Evolutionary conservation across 2,797 vertebrate genomes (phyloP).

Genomic region (Tapirus indicus): DNA sequence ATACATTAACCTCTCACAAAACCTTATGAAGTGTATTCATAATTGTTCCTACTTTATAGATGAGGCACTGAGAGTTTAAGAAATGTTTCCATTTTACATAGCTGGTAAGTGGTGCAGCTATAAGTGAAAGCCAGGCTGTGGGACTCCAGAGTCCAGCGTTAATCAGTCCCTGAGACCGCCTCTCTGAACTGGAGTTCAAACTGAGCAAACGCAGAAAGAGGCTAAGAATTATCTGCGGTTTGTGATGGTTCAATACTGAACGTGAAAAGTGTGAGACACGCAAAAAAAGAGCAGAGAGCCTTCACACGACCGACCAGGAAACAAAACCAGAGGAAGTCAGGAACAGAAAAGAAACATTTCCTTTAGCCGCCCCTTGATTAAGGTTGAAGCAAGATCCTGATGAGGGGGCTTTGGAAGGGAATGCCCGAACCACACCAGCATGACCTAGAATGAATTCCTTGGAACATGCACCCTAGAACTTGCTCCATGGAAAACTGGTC

Average conservation of each 20-base stretch:
- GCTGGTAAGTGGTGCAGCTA: not conserved
- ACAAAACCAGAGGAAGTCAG: not conserved
- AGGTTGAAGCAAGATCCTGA: not conserved
- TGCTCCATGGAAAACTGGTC: not conserved
- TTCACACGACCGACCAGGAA: not conserved
- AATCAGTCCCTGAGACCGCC: not conserved
- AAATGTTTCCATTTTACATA: not conserved
- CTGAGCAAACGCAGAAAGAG: not conserved
- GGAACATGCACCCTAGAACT: not conserved
- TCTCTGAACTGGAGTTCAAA: not conserved
- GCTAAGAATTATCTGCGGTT: not conserved
- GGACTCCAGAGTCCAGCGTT: no score
- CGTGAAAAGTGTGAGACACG: not conserved
- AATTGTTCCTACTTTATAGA: not conserved
- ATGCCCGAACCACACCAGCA: not conserved
- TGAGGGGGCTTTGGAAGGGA: not conserved
- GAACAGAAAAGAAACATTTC: not conserved
- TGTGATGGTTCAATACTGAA: not conserved
- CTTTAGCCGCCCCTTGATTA: not conserved
- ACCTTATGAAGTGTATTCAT: not conserved
- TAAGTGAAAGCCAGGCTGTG: not conserved
- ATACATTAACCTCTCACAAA: not conserved
- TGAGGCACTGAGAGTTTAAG: not conserved
- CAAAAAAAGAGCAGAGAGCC: not conserved
- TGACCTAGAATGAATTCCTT: not conserved